These are phyloP conservation scores for Drosophila mauritiana DNA, from an alignment of 1,140 invertebrate genomes.

Conservation along the genomic window DNA sequence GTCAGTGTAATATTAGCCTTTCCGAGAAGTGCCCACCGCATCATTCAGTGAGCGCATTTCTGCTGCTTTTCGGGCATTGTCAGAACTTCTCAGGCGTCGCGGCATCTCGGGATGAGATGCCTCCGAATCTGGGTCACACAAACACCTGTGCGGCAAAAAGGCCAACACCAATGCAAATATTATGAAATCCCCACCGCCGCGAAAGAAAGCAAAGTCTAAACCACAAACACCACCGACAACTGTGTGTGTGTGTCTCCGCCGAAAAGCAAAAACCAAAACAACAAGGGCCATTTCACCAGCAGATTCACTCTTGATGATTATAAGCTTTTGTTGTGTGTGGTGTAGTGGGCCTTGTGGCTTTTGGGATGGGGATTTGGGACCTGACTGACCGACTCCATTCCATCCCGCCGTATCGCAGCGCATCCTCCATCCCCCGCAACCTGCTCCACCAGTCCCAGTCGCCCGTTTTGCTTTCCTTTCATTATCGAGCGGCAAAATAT, in stretches of 20 bases:
- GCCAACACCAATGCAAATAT: constrained; percentile 71
- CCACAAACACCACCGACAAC: constrained; percentile 47
- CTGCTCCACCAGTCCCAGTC: constrained; percentile 24
- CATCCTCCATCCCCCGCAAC: constrained; percentile 10
- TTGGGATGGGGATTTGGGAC: constrained; percentile 15
- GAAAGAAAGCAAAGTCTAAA: constrained; percentile 48
- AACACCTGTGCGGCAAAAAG: constrained; percentile 66
- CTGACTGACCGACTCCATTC: constrained; percentile 7
- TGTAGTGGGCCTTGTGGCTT: constrained; percentile 53
- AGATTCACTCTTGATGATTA: constrained; percentile 81
- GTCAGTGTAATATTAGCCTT: constrained; percentile 52
- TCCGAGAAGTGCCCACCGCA: constrained; percentile 61
- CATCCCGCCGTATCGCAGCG: neutral
- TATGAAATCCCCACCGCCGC: constrained; percentile 64
- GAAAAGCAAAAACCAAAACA: constrained; percentile 54
- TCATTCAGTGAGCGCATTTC: constrained; percentile 53
- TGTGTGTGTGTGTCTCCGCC: constrained; percentile 15
- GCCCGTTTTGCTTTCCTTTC: constrained; percentile 76
- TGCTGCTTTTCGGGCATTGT: constrained; percentile 24
- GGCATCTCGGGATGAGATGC: constrained; percentile 4
- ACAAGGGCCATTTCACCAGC: constrained; percentile 66
- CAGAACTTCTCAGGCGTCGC: constrained; percentile 70
- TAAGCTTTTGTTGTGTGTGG: constrained; percentile 69
- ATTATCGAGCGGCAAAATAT: constrained; percentile 79
- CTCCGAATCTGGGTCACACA: constrained; percentile 64